Evolutionary conservation across 1,140 invertebrate species (phyloP), one percentile per base, ranked within the genome.

Genomic region (Aphaenogaster floridana): DNA sequence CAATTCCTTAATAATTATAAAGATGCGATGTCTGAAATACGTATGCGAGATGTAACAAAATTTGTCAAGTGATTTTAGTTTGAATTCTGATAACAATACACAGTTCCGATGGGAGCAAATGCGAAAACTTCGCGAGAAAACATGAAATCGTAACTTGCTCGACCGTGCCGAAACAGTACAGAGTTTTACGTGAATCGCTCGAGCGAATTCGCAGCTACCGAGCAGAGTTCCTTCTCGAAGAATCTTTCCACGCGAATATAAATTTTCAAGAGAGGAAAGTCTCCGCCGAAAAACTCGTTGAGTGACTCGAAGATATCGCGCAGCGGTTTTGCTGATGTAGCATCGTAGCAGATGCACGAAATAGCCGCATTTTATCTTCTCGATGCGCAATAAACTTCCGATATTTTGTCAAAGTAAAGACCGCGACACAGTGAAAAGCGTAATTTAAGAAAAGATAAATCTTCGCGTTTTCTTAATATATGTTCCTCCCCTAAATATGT

Each of bases 181-280:
- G 15, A 39, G 42, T 61, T 61, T 7, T 11, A 42, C 17, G 28
- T 48, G 54, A 72, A 74, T 74, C 17, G 28, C 54, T 83, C 54
- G 54, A 83, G 68, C 54, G 4, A 72, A 48, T 83, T 83, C 80
- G 17, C 17, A 48, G 15, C 52, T 21, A 72, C 9, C 39, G 42
- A 59, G 28, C 17, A 4, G 15, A 15, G 39, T 61, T 36, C 68
- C 11, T 39, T 0, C 34, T 0, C 34, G 17, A 50, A 48, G 42
- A 74, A 39, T 61, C 54, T 83, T 48, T 74, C 13, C 17, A 48
- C 11, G 42, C 48, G 42, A 84, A 84, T 84, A 84, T 84, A 61
- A 76, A 76, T 84, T 84, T 76, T 39, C 28, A 7, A 48, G 45
- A 50, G 13, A 45, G 28, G 28, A 15, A 61, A 74, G n/a, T 28